Percentiles rank a stretch among this genome's conserved stretches.
Evolutionary conservation across 2,113 vertebrate genomes (phyloP).

Genomic region (Eonycteris spelaea): DNA sequence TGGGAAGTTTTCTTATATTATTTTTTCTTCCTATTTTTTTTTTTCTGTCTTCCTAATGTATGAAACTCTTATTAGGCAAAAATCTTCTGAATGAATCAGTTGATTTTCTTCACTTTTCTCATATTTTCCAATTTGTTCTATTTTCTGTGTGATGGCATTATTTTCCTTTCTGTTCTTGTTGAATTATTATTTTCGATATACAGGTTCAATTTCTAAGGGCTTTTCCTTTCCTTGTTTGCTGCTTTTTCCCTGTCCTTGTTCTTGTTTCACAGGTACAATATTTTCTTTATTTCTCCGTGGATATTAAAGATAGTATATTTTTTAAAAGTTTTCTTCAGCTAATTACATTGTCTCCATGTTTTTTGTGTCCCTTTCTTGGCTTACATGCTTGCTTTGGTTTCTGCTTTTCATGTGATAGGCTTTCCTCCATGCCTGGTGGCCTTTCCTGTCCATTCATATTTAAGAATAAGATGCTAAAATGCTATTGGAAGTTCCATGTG

Average conservation of each 20-base stretch:
- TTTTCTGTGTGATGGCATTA: neutral
- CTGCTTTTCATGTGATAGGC: neutral
- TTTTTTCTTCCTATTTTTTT: neutral
- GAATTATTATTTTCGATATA: neutral
- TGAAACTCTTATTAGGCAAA: neutral
- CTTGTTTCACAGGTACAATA: neutral
- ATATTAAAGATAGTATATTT: neutral
- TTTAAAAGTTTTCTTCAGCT: neutral
- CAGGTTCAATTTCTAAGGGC: neutral
- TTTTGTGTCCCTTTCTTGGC: neutral
- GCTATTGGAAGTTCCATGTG: neutral
- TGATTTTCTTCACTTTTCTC: neutral
- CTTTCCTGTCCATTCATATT: neutral
- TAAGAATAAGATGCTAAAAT: conserved; percentile 4
- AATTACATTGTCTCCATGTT: neutral
- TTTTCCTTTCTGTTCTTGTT: neutral
- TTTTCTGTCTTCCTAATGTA: neutral
- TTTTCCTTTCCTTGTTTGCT: neutral
- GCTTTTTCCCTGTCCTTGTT: neutral
- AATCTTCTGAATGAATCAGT: neutral
- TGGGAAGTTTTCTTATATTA: neutral
- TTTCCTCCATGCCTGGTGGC: neutral
- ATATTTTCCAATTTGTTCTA: neutral
- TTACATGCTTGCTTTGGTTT: neutral
- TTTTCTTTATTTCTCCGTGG: conserved; percentile 10